Percentiles rank a stretch among this genome's conserved stretches.
These are phyloP conservation scores for Tylochromis polylepis DNA, from an alignment of 2,113 vertebrate genomes.

Conservation along the genomic window DNA sequence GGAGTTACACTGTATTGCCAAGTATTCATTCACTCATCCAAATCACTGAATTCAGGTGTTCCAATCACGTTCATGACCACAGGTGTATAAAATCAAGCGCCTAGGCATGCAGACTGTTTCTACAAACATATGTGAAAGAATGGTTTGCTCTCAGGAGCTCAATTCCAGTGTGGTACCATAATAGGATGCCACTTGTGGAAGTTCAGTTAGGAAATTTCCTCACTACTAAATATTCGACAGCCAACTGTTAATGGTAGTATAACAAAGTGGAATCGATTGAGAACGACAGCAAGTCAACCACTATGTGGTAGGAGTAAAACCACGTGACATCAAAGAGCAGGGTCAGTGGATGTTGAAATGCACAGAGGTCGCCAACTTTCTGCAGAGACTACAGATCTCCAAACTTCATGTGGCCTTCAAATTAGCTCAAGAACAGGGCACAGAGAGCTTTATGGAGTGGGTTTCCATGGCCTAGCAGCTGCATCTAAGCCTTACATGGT, in stretches of 20 bases:
- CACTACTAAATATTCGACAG: neutral
- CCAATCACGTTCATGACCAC: neutral
- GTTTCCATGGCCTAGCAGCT: accelerated
- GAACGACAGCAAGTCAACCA: neutral
- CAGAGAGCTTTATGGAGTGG: neutral
- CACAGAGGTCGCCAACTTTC: neutral
- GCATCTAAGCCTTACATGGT: neutral
- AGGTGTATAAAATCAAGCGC: neutral
- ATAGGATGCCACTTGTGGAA: neutral
- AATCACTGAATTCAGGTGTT: accelerated
- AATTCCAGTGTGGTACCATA: neutral
- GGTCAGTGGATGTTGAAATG: neutral
- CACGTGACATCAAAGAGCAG: neutral
- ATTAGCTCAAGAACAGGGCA: neutral
- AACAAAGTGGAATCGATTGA: accelerated
- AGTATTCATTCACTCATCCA: neutral
- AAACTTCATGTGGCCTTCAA: accelerated
- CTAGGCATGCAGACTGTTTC: neutral
- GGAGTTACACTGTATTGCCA: neutral
- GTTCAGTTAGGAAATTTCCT: neutral
- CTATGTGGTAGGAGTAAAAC: neutral
- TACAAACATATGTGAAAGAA: neutral
- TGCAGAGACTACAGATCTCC: neutral
- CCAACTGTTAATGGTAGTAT: neutral
- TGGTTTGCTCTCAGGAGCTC: neutral